Evolutionary conservation across 2,113 vertebrate genomes (phyloP).

Genomic region (Nyctibius bracteatus): DNA sequence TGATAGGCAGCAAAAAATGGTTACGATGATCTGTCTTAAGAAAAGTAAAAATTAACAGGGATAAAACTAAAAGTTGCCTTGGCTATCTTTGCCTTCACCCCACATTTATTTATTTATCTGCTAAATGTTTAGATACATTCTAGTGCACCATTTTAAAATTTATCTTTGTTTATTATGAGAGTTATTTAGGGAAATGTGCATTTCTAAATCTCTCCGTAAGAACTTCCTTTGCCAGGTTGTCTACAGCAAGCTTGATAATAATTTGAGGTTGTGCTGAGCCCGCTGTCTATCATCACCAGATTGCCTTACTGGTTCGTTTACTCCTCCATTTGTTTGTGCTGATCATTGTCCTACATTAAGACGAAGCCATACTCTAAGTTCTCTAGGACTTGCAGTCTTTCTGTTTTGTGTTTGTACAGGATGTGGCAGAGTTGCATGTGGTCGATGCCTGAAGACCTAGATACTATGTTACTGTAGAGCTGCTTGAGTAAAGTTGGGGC

Average conservation of each 20-base stretch:
- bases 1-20: neutral
- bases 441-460: neutral
- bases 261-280: neutral
- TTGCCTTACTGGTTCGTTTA: neutral
- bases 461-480: neutral
- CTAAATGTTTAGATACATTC: neutral
- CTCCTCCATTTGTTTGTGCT: neutral
- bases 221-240: neutral
- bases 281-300: neutral
- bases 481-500: neutral
- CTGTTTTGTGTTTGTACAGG: neutral
- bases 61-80: neutral
- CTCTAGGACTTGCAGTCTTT: neutral
- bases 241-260: neutral
- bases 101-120: neutral
- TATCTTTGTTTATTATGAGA: neutral
- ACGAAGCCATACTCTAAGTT: neutral
- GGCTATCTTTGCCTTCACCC: neutral
- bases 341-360: neutral
- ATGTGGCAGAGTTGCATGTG: neutral
- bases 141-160: neutral
- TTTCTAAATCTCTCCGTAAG: neutral
- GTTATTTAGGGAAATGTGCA: neutral
- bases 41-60: neutral
- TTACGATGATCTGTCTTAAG: neutral